Conservation (phyloP, 2,888 invertebrate species). For the Hanleya hanleyi region DNA sequence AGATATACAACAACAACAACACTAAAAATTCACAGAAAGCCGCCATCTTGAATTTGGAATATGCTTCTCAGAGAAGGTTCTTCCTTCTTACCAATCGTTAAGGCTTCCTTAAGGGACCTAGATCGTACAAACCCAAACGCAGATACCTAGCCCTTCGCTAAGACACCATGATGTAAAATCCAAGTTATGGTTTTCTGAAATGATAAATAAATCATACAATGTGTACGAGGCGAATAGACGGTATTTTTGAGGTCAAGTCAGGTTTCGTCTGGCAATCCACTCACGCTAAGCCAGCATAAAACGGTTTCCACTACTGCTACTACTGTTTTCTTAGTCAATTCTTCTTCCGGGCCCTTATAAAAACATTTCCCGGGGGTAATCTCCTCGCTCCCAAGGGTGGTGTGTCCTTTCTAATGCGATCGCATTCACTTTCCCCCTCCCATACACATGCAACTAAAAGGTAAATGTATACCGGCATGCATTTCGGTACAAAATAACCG, state of each 20-base stretch:
- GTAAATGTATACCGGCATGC: constrained; percentile 1
- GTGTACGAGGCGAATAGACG: too few relatives aligned
- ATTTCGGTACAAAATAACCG: constrained; percentile 3
- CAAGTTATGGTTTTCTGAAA: too few relatives aligned
- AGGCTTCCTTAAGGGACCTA: neutral
- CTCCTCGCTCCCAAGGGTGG: neutral
- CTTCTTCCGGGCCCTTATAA: neutral
- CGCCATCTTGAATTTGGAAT: constrained; percentile 10
- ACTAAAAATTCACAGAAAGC: constrained; percentile 6
- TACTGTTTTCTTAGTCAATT: neutral
- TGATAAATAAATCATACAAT: too few relatives aligned
- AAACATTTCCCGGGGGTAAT: neutral
- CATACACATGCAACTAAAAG: neutral
- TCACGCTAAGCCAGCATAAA: too few relatives aligned
- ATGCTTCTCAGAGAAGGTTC: neutral
- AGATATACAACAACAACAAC: neutral
- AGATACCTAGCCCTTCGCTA: neutral
- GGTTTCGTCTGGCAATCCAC: too few relatives aligned
- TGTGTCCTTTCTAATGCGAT: too few relatives aligned
- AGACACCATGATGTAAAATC: too few relatives aligned
- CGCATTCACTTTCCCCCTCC: neutral
- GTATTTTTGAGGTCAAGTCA: too few relatives aligned
- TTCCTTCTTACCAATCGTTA: neutral
- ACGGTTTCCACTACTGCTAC: neutral
- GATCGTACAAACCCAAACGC: neutral